Conservation (phyloP, 2,888 invertebrate species). For the Chaitophorus viminalis region DNA sequence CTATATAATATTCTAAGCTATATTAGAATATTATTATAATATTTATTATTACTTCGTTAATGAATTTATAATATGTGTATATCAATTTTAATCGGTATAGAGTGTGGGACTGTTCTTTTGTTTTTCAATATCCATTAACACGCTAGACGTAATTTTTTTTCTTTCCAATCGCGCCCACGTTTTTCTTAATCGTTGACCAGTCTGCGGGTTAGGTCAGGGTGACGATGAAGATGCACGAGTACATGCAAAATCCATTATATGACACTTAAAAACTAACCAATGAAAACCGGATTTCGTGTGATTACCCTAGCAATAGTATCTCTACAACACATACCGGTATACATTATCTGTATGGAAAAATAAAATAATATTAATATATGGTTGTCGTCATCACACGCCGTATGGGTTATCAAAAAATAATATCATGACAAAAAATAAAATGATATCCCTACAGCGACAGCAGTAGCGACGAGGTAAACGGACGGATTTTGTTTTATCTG, state of each 20-base stretch:
- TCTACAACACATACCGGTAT: neutral
- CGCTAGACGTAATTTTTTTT: neutral
- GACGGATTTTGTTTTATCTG: conserved; percentile 58
- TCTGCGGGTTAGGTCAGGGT: neutral
- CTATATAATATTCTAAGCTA: neutral
- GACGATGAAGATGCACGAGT: neutral
- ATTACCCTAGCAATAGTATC: neutral
- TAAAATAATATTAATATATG: conserved; percentile 13
- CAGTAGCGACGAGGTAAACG: conserved; percentile 49
- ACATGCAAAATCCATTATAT: conserved; percentile 58
- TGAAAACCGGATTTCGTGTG: conserved; percentile 41
- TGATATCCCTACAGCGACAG: conserved; percentile 23
- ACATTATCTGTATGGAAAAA: conserved; percentile 22
- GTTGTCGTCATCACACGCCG: conserved; percentile 3
- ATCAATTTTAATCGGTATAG: neutral
- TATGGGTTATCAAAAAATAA: conserved; percentile 41
- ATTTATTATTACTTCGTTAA: neutral
- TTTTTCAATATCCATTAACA: neutral
- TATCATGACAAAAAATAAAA: conserved; percentile 30
- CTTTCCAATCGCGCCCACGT: conserved; percentile 2
- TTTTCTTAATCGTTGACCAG: neutral
- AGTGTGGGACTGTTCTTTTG: neutral
- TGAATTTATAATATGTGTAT: neutral
- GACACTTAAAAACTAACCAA: conserved; percentile 15
- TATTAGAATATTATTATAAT: neutral